Evolutionary conservation across 2,113 vertebrate species (phyloP).

Genomic region (Patagioenas fasciata): DNA sequence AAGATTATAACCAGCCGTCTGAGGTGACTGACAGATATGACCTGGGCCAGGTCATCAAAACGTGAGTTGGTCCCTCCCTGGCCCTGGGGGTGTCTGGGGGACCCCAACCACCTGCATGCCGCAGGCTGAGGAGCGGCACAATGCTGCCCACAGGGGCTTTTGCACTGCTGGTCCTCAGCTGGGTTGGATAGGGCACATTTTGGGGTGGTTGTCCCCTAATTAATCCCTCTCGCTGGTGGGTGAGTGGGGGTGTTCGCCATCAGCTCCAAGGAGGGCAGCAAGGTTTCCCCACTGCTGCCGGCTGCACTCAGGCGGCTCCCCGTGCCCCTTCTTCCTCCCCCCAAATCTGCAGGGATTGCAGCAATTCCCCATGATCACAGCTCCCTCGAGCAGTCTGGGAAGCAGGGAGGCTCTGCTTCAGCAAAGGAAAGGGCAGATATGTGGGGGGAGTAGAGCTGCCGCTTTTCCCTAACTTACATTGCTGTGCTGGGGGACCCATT

Average conservation of each 20-base stretch:
- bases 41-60: conserved; percentile 96
- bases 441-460: background rate
- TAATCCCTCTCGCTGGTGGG: background rate
- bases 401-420: background rate
- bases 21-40: conserved; percentile 99
- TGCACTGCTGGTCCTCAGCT: background rate
- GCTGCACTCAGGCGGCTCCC: background rate
- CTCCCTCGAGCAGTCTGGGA: rapidly evolving
- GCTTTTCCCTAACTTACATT: background rate
- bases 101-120: background rate
- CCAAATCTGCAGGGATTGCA: background rate
- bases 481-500: rapidly evolving
- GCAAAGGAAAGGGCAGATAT: background rate
- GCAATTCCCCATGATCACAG: background rate
- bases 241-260: background rate
- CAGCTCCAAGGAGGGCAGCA: rapidly evolving
- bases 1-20: conserved; percentile 96
- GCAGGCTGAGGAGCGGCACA: background rate
- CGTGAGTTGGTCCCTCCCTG: conserved; percentile 80
- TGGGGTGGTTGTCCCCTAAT: background rate
- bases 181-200: background rate
- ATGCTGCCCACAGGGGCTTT: background rate
- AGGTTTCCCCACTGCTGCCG: background rate
- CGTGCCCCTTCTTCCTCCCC: background rate
- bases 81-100: background rate